A percentile compares a stretch with the other conserved stretches of the same genome.
phyloP scores from a whole-genome alignment of 2,797 vertebrate species.

The Hephaestus fuliginosus region DNA sequence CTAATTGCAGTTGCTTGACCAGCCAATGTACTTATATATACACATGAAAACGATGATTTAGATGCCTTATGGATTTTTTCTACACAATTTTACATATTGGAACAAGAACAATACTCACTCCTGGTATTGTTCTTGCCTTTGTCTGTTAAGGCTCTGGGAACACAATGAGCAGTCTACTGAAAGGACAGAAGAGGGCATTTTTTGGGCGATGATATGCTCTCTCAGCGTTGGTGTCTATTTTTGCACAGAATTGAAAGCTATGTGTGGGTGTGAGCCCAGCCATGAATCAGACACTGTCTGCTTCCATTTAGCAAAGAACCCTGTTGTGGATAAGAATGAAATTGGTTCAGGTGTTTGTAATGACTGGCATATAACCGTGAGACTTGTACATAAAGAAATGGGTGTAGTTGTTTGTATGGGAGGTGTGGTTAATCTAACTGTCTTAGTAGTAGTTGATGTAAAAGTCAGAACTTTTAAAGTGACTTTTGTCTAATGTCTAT shows the following conservation, averaged over 20 bases:
- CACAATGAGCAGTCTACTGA: constrained; percentile 9
- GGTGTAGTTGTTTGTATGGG: neutral
- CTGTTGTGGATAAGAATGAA: neutral
- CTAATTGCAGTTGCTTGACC: neutral
- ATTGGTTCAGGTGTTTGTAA: constrained; percentile 38
- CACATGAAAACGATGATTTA: constrained; percentile 5
- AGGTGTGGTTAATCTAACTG: constrained; percentile 4
- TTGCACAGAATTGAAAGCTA: constrained; percentile 43
- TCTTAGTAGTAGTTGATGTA: neutral
- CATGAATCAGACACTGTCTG: constrained; percentile 54
- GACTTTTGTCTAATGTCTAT: neutral
- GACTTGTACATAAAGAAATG: neutral
- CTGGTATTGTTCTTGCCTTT: constrained; percentile 7
- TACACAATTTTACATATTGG: neutral
- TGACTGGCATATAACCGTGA: constrained; percentile 33
- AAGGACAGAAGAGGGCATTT: constrained; percentile 13
- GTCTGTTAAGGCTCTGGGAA: constrained; percentile 21
- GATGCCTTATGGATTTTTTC: neutral
- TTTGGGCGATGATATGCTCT: constrained; percentile 38
- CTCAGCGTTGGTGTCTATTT: constrained; percentile 52
- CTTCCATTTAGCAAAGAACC: constrained; percentile 28
- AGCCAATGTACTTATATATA: neutral
- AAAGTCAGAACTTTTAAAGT: neutral
- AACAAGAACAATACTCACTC: neutral
- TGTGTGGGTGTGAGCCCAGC: constrained; percentile 46